These are phyloP conservation scores for Mythimna lalbum DNA, from an alignment of 2,888 invertebrate species.

Conservation along the genomic window DNA sequence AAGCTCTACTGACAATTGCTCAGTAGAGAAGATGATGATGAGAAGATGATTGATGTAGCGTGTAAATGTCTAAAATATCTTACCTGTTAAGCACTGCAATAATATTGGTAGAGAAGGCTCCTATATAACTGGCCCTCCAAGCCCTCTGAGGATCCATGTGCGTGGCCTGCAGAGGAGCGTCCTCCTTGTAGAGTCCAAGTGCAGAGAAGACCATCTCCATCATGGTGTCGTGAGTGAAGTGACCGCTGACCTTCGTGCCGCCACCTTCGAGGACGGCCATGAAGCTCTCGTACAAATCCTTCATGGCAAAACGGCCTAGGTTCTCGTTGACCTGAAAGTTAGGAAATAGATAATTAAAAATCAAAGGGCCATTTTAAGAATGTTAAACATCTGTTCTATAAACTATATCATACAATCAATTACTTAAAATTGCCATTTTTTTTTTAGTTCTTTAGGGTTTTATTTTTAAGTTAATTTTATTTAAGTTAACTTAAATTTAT, in stretches of 20 bases:
- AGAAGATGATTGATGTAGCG: not conserved
- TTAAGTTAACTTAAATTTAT: too few species aligned
- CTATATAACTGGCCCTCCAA: slow-evolving; percentile 93
- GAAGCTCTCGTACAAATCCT: slow-evolving; percentile 92
- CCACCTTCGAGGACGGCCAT: slow-evolving; percentile 70
- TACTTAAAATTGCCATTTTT: too few species aligned
- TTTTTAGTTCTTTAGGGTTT: too few species aligned
- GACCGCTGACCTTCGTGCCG: slow-evolving; percentile 90
- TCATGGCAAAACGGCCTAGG: slow-evolving; percentile 92
- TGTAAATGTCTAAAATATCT: slow-evolving; percentile 33
- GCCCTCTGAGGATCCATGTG: slow-evolving; percentile 90
- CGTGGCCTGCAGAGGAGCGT: slow-evolving; percentile 87
- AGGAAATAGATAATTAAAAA: not conserved
- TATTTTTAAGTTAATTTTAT: too few species aligned
- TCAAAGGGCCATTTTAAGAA: too few species aligned
- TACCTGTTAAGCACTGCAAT: slow-evolving; percentile 94
- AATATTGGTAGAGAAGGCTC: slow-evolving; percentile 93
- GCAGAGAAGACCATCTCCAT: slow-evolving; percentile 92
- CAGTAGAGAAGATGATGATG: too few species aligned
- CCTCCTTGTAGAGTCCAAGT: slow-evolving; percentile 92
- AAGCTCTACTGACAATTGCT: too few species aligned
- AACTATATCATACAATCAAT: not conserved
- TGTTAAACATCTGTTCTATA: too few species aligned
- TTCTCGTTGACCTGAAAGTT: slow-evolving; percentile 90
- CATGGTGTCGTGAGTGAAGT: slow-evolving; percentile 93